These are phyloP conservation scores for Tachina fera DNA, from an alignment of 2,888 invertebrate genomes.

Conservation along the genomic window DNA sequence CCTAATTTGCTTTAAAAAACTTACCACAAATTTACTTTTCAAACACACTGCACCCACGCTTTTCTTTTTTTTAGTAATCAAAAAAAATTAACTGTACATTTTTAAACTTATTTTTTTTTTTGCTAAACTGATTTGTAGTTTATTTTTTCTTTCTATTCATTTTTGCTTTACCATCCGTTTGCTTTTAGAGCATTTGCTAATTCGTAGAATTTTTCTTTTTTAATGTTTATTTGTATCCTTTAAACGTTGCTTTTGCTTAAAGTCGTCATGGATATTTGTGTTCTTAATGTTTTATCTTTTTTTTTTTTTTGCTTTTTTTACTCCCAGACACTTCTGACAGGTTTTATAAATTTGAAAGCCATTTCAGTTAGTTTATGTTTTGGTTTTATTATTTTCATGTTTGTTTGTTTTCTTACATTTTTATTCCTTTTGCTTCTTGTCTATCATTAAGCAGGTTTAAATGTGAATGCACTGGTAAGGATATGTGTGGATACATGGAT, in stretches of 20 bases:
- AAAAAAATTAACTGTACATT: not conserved
- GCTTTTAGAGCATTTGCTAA: constrained; percentile 30
- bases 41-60: not conserved
- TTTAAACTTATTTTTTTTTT: not conserved
- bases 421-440: not conserved
- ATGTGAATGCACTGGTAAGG: constrained; percentile 16
- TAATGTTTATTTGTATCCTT: constrained; percentile 34
- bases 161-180: constrained; percentile 11
- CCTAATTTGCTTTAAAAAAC: not conserved
- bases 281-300: constrained; percentile 21
- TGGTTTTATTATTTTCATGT: not conserved
- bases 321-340: constrained; percentile 62
- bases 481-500: not conserved
- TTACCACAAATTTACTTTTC: not conserved
- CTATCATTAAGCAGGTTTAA: not conserved
- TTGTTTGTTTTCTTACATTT: not conserved
- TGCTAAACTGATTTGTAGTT: not conserved
- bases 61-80: not conserved
- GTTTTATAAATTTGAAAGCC: constrained; percentile 60
- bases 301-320: constrained; percentile 28
- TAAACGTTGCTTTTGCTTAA: constrained; percentile 1
- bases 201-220: constrained; percentile 3
- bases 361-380: constrained; percentile 21
- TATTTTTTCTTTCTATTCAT: constrained; percentile 6
- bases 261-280: constrained; percentile 11